A percentile compares a stretch with the other conserved stretches of the same genome.
These are phyloP conservation scores for Sturnus vulgaris DNA, from an alignment of 2,113 vertebrate species.

Conservation along the genomic window DNA sequence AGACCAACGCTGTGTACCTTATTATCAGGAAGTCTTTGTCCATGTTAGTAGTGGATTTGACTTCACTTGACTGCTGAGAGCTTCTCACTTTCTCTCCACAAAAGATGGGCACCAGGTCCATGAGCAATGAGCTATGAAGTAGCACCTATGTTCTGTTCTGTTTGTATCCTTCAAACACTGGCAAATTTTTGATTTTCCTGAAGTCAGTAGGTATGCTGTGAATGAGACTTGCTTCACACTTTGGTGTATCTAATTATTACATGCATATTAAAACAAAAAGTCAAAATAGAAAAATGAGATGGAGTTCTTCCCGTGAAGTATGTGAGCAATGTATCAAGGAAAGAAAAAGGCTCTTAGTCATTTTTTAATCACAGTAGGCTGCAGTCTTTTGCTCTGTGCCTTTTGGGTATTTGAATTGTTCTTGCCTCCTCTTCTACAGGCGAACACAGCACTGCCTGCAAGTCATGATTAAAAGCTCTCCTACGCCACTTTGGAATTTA, in stretches of 20 bases:
- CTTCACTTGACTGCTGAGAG: not conserved
- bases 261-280: not conserved
- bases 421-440: not conserved
- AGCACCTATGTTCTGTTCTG: not conserved
- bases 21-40: not conserved
- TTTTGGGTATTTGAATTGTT: constrained; percentile 6
- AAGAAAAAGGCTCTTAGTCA: not conserved
- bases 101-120: not conserved
- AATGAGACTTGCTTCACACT: not conserved
- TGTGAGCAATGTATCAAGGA: not conserved
- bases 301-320: not conserved
- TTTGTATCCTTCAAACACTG: not conserved
- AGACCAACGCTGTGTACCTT: not conserved
- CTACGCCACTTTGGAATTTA: constrained; percentile 41
- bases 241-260: not conserved
- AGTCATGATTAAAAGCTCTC: constrained; percentile 41
- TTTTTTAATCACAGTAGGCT: not conserved
- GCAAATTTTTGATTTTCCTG: not conserved
- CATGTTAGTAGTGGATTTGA: not conserved
- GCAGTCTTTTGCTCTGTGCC: not conserved
- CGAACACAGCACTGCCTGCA: not conserved
- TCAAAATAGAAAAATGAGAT: not conserved
- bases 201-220: not conserved
- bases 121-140: not conserved
- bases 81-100: not conserved